These are phyloP conservation scores for Helleia helle DNA, from an alignment of 2,888 invertebrate species.

Conservation along the genomic window DNA sequence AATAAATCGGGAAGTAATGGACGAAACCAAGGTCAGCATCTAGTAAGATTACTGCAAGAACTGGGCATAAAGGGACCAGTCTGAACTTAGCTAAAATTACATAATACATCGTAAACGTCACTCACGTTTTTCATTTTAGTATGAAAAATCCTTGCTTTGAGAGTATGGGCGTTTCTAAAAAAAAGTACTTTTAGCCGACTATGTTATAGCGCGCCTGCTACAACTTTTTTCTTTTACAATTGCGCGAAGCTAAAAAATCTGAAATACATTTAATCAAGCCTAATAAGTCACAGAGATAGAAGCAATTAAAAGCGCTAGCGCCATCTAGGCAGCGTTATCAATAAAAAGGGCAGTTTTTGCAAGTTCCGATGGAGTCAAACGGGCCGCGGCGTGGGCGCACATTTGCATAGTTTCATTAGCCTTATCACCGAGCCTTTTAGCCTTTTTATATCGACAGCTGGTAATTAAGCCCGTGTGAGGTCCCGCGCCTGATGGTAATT, in stretches of 20 bases:
- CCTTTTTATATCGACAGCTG: conserved; percentile 27
- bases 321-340: background rate
- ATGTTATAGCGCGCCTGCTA: too few relatives aligned
- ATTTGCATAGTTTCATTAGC: conserved; percentile 35
- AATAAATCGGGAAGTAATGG: too few relatives aligned
- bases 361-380: conserved; percentile 17
- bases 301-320: background rate
- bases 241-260: background rate
- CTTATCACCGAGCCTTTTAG: conserved; percentile 20
- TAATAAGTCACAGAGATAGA: background rate
- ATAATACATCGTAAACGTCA: too few relatives aligned
- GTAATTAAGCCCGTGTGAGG: conserved; percentile 37
- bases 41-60: too few relatives aligned
- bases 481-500: conserved; percentile 33
- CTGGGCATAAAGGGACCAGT: too few relatives aligned
- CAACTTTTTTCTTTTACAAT: too few relatives aligned
- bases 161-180: too few relatives aligned
- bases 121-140: background rate
- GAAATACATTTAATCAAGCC: background rate
- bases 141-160: background rate
- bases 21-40: too few relatives aligned
- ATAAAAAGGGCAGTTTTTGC: background rate
- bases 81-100: too few relatives aligned
- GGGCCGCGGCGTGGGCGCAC: conserved; percentile 29
- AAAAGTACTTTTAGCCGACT: too few relatives aligned